Evolutionary conservation across 2,113 vertebrate species (phyloP).

Genomic region (Otolemur garnettii): DNA sequence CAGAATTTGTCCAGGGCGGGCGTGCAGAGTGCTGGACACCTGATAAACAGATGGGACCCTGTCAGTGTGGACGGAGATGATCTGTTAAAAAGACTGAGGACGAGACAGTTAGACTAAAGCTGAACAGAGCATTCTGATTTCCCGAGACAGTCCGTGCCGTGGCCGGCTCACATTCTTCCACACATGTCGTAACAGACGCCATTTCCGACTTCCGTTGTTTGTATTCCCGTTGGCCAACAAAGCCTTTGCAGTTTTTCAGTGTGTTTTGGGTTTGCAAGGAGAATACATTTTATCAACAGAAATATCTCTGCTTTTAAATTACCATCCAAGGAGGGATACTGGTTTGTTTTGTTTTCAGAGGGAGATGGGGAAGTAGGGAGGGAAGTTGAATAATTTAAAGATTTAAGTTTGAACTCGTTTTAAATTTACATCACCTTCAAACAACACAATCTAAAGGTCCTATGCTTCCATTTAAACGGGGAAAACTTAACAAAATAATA

Average conservation of each 20-base stretch:
- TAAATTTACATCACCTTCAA: background rate
- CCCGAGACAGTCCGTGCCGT: background rate
- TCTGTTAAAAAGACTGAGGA: background rate
- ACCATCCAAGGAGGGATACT: background rate
- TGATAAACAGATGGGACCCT: background rate
- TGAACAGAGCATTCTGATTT: background rate
- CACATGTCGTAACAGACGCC: background rate
- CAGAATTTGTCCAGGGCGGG: too few species aligned
- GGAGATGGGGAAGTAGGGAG: background rate
- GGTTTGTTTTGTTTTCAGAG: background rate
- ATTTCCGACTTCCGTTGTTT: background rate
- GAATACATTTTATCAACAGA: background rate
- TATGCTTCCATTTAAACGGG: background rate
- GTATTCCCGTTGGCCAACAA: background rate
- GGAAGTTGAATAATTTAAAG: background rate
- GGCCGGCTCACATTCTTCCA: background rate
- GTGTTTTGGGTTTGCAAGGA: background rate
- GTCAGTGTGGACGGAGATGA: background rate
- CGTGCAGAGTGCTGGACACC: background rate
- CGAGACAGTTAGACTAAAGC: background rate
- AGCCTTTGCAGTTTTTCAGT: background rate
- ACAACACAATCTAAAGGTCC: background rate
- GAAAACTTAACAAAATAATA: background rate
- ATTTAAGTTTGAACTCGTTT: background rate
- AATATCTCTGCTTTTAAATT: constrained; percentile 56